These are phyloP conservation scores for Electrona antarctica DNA, from an alignment of 2,113 vertebrate species.

Conservation along the genomic window DNA sequence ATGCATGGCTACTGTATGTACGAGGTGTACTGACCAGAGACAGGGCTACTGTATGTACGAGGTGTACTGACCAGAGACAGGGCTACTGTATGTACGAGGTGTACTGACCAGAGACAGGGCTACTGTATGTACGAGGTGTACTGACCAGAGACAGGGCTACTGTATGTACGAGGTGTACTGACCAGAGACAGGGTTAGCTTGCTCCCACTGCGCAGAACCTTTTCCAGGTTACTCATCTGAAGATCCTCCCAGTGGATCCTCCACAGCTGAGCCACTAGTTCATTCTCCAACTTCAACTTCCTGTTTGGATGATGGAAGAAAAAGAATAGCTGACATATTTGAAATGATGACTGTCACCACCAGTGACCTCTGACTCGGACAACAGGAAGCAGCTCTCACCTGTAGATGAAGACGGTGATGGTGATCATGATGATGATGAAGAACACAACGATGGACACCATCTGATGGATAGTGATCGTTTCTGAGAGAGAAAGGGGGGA, in stretches of 20 bases:
- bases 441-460: conserved; percentile 85
- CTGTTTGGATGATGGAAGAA: conserved; percentile 61
- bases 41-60: conserved; percentile 72
- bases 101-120: too few species aligned
- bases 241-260: conserved; percentile 90
- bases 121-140: conserved; percentile 2
- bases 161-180: neutral
- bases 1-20: conserved; percentile 2
- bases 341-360: too few species aligned
- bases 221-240: conserved; percentile 87
- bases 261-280: conserved; percentile 93
- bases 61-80: too few species aligned
- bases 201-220: conserved; percentile 86
- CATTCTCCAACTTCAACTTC: conserved; percentile 93
- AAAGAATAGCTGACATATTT: too few species aligned
- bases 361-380: neutral
- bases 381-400: conserved; percentile 71
- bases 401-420: conserved; percentile 90
- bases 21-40: conserved; percentile 64
- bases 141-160: neutral
- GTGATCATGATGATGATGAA: conserved; percentile 83
- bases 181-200: conserved; percentile 86
- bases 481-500: conserved; percentile 66
- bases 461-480: conserved; percentile 86
- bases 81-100: conserved; percentile 1